These are phyloP conservation scores for Pseudochaenichthys georgianus DNA, from an alignment of 2,797 vertebrate genomes.

Conservation along the genomic window DNA sequence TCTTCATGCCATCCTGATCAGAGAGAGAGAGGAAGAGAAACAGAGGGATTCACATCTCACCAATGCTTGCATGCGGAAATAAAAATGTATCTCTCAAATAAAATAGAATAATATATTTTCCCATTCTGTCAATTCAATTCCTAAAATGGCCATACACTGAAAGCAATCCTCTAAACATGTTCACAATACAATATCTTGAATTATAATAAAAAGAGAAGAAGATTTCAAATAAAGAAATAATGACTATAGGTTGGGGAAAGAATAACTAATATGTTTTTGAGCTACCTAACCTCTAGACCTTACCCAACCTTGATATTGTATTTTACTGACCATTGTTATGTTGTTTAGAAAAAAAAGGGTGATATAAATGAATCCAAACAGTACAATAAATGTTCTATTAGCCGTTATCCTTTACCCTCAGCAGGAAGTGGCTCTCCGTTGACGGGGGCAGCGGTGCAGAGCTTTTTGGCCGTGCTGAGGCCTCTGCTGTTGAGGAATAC, in stretches of 20 bases:
- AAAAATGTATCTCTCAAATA: background rate
- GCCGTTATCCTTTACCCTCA: slow-evolving; percentile 84
- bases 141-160: background rate
- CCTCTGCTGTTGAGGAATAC: slow-evolving; percentile 97
- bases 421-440: slow-evolving; percentile 89
- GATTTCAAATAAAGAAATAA: no score
- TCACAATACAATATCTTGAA: background rate
- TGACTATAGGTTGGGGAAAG: no score
- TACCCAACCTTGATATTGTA: no score
- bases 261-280: no score
- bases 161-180: background rate
- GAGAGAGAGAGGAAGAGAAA: slow-evolving; percentile 9
- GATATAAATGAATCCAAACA: no score
- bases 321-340: no score
- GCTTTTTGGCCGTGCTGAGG: slow-evolving; percentile 90
- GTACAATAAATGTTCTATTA: background rate
- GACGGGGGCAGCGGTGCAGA: slow-evolving; percentile 86
- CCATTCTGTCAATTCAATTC: background rate
- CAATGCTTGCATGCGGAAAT: no score
- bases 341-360: no score
- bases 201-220: no score
- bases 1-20: slow-evolving; percentile 91
- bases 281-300: no score
- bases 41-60: background rate
- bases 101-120: background rate